Evolutionary conservation across 2,113 vertebrate species (phyloP).

Genomic region (Seriola aureovittata): DNA sequence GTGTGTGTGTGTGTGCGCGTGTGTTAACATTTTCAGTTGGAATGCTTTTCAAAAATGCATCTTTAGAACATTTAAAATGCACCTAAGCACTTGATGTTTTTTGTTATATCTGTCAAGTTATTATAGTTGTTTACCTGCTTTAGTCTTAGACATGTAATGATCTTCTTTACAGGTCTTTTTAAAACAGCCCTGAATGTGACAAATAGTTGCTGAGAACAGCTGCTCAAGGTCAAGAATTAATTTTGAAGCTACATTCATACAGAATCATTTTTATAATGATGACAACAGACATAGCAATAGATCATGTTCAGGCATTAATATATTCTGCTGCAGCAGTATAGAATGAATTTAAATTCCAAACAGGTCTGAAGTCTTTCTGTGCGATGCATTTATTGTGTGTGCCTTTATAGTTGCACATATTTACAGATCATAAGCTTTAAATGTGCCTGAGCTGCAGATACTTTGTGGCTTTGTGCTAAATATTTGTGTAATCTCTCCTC

Average conservation of each 20-base stretch:
- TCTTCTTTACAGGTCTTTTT: not conserved
- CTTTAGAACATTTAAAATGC: not conserved
- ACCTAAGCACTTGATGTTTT: not conserved
- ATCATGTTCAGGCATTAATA: not conserved
- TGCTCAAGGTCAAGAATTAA: not conserved
- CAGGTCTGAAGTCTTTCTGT: not conserved
- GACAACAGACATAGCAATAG: not conserved
- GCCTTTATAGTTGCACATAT: not conserved
- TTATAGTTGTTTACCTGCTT: not conserved
- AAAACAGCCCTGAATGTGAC: not conserved
- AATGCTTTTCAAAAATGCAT: not conserved
- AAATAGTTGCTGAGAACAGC: not conserved
- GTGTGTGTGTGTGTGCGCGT: too few relatives aligned
- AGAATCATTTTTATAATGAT: not conserved
- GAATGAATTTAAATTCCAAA: not conserved
- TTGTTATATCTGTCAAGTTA: not conserved
- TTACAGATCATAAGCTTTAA: not conserved
- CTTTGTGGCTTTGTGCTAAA: slow-evolving; percentile 1
- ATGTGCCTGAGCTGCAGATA: not conserved
- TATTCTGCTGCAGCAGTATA: not conserved
- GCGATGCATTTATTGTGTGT: not conserved
- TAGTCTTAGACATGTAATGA: not conserved
- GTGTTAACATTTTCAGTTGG: not conserved
- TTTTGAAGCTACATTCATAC: not conserved
- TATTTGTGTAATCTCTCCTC: slow-evolving; percentile 37